Percentiles rank a stretch among this genome's conserved stretches.
phyloP scores from a whole-genome alignment of 2,888 invertebrate species.

The Malthinus seriepunctatus region DNA sequence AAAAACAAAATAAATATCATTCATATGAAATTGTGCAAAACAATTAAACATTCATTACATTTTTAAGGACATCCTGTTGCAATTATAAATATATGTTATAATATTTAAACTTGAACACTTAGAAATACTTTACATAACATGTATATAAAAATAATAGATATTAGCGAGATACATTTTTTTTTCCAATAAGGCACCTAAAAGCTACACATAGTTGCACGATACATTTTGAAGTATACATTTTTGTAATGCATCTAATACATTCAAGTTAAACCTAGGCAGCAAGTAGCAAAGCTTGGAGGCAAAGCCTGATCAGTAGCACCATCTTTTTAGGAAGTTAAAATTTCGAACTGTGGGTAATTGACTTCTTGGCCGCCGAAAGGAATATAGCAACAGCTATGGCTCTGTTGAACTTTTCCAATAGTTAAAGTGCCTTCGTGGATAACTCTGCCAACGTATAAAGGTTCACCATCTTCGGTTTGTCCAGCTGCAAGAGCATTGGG shows the following conservation, averaged over 20 bases:
- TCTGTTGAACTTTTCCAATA: constrained; percentile 82
- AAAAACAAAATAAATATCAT: background rate
- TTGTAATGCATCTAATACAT: constrained; percentile 5
- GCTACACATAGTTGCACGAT: constrained; percentile 6
- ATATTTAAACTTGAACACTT: constrained; percentile 21
- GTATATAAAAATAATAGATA: constrained; percentile 17
- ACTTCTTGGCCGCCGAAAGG: constrained; percentile 80
- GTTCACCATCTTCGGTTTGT: constrained; percentile 76
- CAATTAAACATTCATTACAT: background rate
- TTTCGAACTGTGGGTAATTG: constrained; percentile 79
- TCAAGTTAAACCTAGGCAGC: constrained; percentile 4
- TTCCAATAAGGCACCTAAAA: constrained; percentile 28
- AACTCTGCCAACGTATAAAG: constrained; percentile 77
- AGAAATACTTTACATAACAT: constrained; percentile 12
- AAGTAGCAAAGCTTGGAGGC: constrained; percentile 7
- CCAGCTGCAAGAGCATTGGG: constrained; percentile 72
- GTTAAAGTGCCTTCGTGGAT: constrained; percentile 77
- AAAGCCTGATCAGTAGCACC: background rate
- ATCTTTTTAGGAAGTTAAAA: constrained; percentile 60
- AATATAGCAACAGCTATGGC: constrained; percentile 82
- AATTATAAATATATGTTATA: background rate
- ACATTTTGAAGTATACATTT: constrained; percentile 1
- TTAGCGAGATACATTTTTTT: constrained; percentile 7
- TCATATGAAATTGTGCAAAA: background rate
- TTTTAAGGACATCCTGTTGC: background rate